phyloP scores from a whole-genome alignment of 2,797 vertebrate species.

The Amphiprion clarkii region DNA sequence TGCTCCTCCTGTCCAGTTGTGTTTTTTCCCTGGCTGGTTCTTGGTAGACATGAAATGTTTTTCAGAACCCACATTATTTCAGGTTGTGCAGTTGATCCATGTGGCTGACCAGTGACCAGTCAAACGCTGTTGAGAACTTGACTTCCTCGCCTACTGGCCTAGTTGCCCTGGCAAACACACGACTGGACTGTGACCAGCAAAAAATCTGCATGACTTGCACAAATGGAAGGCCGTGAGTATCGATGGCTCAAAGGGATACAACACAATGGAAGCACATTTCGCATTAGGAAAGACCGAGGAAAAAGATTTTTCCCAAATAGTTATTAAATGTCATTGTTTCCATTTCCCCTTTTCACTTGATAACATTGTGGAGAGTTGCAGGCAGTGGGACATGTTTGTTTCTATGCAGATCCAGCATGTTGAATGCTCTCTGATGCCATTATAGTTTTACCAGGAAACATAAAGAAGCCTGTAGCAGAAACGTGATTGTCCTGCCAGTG shows the following conservation, averaged over 20 bases:
- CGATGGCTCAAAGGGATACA: slow-evolving; percentile 72
- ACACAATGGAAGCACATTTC: slow-evolving; percentile 63
- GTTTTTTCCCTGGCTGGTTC: not conserved
- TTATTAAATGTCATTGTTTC: slow-evolving; percentile 78
- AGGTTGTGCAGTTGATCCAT: slow-evolving; percentile 12
- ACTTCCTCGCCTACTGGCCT: slow-evolving; percentile 71
- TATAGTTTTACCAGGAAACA: slow-evolving; percentile 21
- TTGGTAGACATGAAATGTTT: slow-evolving; percentile 14
- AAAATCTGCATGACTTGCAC: slow-evolving; percentile 76
- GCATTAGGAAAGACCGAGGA: slow-evolving; percentile 54
- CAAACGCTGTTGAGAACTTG: slow-evolving; percentile 35
- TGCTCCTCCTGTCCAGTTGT: slow-evolving; percentile 14
- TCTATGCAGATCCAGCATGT: slow-evolving; percentile 44
- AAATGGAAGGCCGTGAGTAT: slow-evolving; percentile 69
- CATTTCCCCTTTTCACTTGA: slow-evolving; percentile 68
- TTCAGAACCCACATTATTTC: slow-evolving; percentile 33
- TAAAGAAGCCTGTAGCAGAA: slow-evolving; percentile 20
- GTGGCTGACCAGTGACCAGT: slow-evolving; percentile 25
- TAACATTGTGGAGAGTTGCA: slow-evolving; percentile 64
- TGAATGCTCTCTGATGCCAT: slow-evolving; percentile 25
- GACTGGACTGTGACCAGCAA: slow-evolving; percentile 68
- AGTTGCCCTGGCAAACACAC: slow-evolving; percentile 64
- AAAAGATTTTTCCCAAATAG: slow-evolving; percentile 69
- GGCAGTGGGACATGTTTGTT: slow-evolving; percentile 61
- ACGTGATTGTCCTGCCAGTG: slow-evolving; percentile 5